Percentiles rank a stretch among this genome's conserved stretches.
phyloP scores from a whole-genome alignment of 2,797 vertebrate genomes.

The Falco cherrug region DNA sequence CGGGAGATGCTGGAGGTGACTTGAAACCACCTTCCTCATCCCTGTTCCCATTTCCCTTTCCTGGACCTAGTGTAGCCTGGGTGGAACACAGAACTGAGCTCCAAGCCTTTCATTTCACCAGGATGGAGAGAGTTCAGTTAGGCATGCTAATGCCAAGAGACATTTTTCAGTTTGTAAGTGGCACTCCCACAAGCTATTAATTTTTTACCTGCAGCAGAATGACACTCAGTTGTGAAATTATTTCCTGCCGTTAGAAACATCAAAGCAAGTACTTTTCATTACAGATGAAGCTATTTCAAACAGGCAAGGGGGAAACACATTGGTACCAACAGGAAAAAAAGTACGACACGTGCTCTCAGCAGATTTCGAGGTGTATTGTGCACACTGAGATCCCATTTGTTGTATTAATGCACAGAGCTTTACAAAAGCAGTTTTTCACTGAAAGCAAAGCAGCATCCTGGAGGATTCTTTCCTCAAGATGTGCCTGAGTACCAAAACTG shows the following conservation, averaged over 20 bases:
- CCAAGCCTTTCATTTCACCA: conserved; percentile 9
- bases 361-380: neutral
- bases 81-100: neutral
- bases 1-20: conserved; percentile 32
- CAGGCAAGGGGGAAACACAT: conserved; percentile 17
- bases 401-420: neutral
- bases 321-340: conserved; percentile 30
- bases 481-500: neutral
- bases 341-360: neutral
- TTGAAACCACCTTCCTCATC: conserved; percentile 20
- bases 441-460: neutral
- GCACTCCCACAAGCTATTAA: neutral
- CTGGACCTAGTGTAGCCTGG: neutral
- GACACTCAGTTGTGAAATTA: conserved; percentile 40
- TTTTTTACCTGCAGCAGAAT: conserved; percentile 53
- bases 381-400: neutral
- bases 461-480: neutral
- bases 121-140: conserved; percentile 14
- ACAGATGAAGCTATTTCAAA: neutral
- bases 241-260: conserved; percentile 58
- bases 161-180: conserved; percentile 36
- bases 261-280: conserved; percentile 45
- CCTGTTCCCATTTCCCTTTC: conserved; percentile 29
- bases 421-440: neutral
- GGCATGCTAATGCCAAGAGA: conserved; percentile 32